phyloP scores from a whole-genome alignment of 1,140 invertebrate genomes.

The Ostrea denselamellosa region DNA sequence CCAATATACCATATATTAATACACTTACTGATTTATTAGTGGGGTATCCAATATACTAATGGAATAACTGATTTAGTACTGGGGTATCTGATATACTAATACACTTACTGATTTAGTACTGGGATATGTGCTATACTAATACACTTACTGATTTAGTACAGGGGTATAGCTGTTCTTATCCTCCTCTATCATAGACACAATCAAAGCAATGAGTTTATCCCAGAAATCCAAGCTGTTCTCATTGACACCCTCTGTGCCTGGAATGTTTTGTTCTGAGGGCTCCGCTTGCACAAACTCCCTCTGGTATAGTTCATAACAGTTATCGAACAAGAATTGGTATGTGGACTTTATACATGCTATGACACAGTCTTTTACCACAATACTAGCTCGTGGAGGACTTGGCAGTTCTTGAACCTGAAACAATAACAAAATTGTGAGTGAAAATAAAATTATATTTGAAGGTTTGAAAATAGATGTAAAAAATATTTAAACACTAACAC shows the following conservation, averaged over 20 bases:
- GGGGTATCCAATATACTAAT: too few relatives aligned
- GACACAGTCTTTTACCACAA: slow-evolving; percentile 99
- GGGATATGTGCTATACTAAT: neutral
- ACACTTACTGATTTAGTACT: neutral
- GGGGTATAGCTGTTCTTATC: slow-evolving; percentile 98
- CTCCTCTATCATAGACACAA: slow-evolving; percentile 99
- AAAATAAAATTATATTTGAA: neutral
- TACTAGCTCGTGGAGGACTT: slow-evolving; percentile 97
- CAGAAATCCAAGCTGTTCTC: slow-evolving; percentile 93
- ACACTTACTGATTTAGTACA: slow-evolving; percentile 95
- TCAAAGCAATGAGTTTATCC: slow-evolving; percentile 98
- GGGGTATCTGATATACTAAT: too few relatives aligned
- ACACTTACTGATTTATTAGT: too few relatives aligned
- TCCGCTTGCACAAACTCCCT: slow-evolving; percentile 90
- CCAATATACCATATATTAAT: too few relatives aligned
- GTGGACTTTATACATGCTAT: slow-evolving; percentile 98
- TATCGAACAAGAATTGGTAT: slow-evolving; percentile 98
- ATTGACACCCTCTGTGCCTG: slow-evolving; percentile 72
- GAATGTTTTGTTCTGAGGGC: slow-evolving; percentile 65
- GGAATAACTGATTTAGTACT: neutral
- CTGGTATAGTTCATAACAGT: slow-evolving; percentile 96
- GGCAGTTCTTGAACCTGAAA: slow-evolving; percentile 96
- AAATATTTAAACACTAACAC: too few relatives aligned
- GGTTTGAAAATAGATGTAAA: too few relatives aligned
- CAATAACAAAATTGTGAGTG: neutral